Percentiles rank a stretch among this genome's conserved stretches.
These are phyloP conservation scores for Trypoxylon attenuatum DNA, from an alignment of 2,888 invertebrate genomes.

Conservation along the genomic window DNA sequence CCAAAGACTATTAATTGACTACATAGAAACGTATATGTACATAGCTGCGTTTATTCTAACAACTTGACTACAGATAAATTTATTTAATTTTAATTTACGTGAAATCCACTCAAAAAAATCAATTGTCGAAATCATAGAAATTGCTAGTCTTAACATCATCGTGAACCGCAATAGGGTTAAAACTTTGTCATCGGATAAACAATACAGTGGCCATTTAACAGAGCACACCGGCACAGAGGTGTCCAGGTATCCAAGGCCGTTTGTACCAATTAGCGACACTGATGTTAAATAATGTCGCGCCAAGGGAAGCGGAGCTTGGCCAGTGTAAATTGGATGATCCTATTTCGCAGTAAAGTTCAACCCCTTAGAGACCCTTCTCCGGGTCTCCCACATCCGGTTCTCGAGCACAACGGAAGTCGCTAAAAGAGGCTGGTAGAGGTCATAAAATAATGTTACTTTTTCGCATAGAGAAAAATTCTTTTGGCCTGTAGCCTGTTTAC, in stretches of 20 bases:
- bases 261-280: constrained; percentile 46
- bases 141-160: no score
- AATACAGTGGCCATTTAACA: constrained; percentile 35
- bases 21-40: no score
- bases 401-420: constrained; percentile 12
- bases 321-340: constrained; percentile 36
- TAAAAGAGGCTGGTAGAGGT: no score
- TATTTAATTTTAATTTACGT: no score
- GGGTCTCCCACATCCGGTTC: constrained; percentile 1
- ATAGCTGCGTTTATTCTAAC: no score
- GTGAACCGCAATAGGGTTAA: no score
- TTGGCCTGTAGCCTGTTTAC: constrained; percentile 23
- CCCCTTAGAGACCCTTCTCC: neutral
- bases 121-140: no score
- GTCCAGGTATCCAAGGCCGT: constrained; percentile 33
- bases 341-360: constrained; percentile 30
- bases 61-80: no score
- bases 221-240: constrained; percentile 24
- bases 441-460: no score
- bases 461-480: neutral
- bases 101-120: no score
- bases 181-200: no score
- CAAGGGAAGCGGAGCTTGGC: constrained; percentile 10
- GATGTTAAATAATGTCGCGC: constrained; percentile 50
- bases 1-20: no score